These are phyloP conservation scores for Hyperoplus immaculatus DNA, from an alignment of 2,797 vertebrate genomes.

Conservation along the genomic window DNA sequence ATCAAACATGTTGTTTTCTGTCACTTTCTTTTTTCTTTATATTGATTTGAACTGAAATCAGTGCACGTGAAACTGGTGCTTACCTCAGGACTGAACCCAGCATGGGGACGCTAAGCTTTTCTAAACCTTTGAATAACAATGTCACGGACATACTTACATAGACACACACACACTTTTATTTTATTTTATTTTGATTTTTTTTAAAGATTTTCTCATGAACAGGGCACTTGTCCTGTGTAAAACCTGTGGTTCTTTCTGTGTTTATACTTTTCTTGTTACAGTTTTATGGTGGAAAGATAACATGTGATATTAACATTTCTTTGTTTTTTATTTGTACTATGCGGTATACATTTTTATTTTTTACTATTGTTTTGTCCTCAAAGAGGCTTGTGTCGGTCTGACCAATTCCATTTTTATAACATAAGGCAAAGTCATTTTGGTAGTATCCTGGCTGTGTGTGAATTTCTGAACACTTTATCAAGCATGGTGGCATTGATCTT, in stretches of 20 bases:
- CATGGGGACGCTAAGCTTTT: conserved; percentile 82
- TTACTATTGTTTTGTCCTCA: conserved; percentile 68
- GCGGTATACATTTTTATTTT: conserved; percentile 64
- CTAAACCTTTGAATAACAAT: conserved; percentile 63
- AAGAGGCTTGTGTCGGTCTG: conserved; percentile 73
- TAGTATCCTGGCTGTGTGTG: conserved; percentile 55
- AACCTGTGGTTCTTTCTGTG: conserved; percentile 86
- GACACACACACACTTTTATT: conserved; percentile 21
- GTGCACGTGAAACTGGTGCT: conserved; percentile 84
- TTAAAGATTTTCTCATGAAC: conserved; percentile 51
- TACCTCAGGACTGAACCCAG: conserved; percentile 88
- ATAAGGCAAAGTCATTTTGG: conserved; percentile 59
- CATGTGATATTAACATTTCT: conserved; percentile 78
- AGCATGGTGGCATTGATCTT: conserved; percentile 26
- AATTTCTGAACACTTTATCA: conserved; percentile 47
- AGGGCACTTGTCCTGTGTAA: conserved; percentile 78
- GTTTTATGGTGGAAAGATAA: conserved; percentile 69
- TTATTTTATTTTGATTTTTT: conserved; percentile 3
- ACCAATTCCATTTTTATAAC: conserved; percentile 61
- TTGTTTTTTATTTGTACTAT: conserved; percentile 73
- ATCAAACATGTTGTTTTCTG: conserved; percentile 77
- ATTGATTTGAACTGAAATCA: conserved; percentile 77
- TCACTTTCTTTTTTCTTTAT: conserved; percentile 64
- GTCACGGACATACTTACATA: conserved; percentile 27
- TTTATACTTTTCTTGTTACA: conserved; percentile 78